Base-by-base conservation (phyloP, 2,888 invertebrate species). In the Drosophila prolongata region DNA sequence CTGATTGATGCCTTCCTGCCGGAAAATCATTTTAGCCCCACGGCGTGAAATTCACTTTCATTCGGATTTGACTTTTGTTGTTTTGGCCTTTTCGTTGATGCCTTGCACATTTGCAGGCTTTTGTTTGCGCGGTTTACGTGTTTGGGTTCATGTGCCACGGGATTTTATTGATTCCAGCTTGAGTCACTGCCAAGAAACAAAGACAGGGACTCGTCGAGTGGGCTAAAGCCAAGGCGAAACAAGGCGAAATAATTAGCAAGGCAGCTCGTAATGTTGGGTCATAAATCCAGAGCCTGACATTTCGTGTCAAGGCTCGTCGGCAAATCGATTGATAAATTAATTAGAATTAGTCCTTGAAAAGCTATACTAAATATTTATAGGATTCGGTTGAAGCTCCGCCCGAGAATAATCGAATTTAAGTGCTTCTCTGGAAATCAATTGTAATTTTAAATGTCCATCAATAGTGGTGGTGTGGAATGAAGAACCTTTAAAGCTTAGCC, bases 361-460 rank as follows among this genome's bases (percentile, higher is more conserved):
- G 76, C 74, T 70, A 76, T 79, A 73, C 87, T 83, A 83, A 83
- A 83, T 83, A 85, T 85, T 87, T 83, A 81, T 85, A 77, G 69
- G 56, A 38, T 60, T 40, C 19, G 35, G 57, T 66, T 70, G 9
- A 68, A 68, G 52, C 53, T n/a, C 55, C 56, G 44, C 49, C 43
- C 40, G 19, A 14, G 50, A 58, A 43, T 35, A 64, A 43, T 49
- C 62, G 37, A 37, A 37, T 35, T 43, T 42, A 14, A 49, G 56
- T 76, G 62, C 58, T 76, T 70, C 61, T 59, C 34, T 27, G 50
- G 53, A 56, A 55, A 72, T 79, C 85, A 72, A 78, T 58, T 89
- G 84, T 80, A 88, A 85, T 85, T 85, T 85, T 40, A 83, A 87
- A 78, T 87, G 89, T 86, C 87, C 76, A 83, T 88, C 84, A 88